Evolutionary conservation across 2,113 vertebrate species (phyloP), one percentile per base, ranked within the genome.

Genomic region (Percina caprodes): DNA sequence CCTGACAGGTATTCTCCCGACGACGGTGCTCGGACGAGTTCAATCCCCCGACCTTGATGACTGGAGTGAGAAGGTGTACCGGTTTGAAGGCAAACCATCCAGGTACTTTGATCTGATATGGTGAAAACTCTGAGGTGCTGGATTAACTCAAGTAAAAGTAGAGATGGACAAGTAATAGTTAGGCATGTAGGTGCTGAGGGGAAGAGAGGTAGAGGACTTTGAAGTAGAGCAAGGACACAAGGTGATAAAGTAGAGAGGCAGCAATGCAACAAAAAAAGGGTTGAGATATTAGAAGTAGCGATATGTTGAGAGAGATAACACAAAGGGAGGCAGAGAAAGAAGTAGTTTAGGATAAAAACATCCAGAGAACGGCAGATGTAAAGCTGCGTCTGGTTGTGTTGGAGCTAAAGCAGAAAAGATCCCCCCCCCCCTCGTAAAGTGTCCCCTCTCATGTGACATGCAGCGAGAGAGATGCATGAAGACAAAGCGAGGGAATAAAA

Each of bases 21-120:
- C 77, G 0, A 95, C 95, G 4, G 77, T 89, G 6, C 93, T 98
- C 65, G 97, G 97, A 78, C 94, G 93, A 80, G 92, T 98, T 83
- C 93, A 66, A 80, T 95, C 96, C 13, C 97, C 95, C 48, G 97
- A 98, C 87, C 94, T 94, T 21, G 97, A 98, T 72, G 97, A 97
- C 62, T 98, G 96, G 96, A 96, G 96, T 74, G 91, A 79, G 89
- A 98, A 97, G 93, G 92, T 93, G 80, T 98, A 97, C 93, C 93
- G 93, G 35, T 95, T 96, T 84, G 94, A 97, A 94, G 96, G 95
- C 62, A 96, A 95, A 89, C 78, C 94, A 2, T 88, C 93, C 87
- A 97, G 96, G 97, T 97, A 95, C 81, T 80, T 71, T 81, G 73
- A 91, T 86, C 83, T 85, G n/a, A 6, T 48, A 24, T 68, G 62